Conservation (phyloP, 2,797 vertebrate species). For the Syngnathus acus region DNA sequence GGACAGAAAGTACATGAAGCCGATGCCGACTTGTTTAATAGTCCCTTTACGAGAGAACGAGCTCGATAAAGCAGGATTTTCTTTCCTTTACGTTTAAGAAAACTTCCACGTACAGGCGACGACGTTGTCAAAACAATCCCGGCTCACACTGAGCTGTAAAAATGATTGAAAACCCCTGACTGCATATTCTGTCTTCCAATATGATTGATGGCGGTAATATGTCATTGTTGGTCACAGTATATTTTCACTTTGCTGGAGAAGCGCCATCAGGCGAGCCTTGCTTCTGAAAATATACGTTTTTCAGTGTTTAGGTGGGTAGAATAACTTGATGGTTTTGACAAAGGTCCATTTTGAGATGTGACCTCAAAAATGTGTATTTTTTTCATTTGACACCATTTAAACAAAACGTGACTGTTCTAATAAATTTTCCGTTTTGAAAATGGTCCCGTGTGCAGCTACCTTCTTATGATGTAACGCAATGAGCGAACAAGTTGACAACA, state of each 20-base stretch:
- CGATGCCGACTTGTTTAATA: background rate
- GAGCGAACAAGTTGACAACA: background rate
- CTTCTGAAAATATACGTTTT: background rate
- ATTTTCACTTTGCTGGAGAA: background rate
- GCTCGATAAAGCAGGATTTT: background rate
- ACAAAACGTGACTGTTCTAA: background rate
- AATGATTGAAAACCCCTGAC: constrained; percentile 1
- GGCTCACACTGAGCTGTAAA: background rate
- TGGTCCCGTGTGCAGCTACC: background rate
- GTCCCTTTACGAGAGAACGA: background rate
- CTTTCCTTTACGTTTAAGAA: background rate
- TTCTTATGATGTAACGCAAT: background rate
- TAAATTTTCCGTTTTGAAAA: background rate
- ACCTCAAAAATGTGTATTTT: background rate
- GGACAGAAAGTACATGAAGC: background rate
- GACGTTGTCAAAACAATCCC: constrained; percentile 3
- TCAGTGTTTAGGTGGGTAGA: background rate
- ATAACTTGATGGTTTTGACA: background rate
- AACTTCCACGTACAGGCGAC: background rate
- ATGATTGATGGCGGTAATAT: background rate
- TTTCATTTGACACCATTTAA: no score
- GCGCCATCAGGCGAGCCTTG: background rate
- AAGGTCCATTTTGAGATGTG: background rate
- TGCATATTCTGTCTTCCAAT: constrained; percentile 1
- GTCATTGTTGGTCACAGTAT: constrained; percentile 3